phyloP scores from a whole-genome alignment of 2,113 vertebrate species.

The Tringa solitaria region DNA sequence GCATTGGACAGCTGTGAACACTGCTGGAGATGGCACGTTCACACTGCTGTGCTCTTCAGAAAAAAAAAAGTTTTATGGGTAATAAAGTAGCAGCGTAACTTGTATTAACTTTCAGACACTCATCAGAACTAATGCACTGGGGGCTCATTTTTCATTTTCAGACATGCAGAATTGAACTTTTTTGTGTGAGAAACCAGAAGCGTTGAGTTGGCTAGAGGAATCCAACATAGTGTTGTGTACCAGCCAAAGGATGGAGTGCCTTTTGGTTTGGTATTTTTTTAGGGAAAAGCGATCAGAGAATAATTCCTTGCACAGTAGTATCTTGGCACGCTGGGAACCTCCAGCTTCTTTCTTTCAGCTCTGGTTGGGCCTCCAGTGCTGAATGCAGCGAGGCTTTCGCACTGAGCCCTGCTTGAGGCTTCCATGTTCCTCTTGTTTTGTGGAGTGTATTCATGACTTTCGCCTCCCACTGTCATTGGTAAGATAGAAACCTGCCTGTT shows the following conservation, averaged over 20 bases:
- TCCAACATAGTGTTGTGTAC: not conserved
- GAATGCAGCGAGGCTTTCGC: rapidly evolving
- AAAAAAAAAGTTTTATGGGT: not conserved
- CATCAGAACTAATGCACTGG: not conserved
- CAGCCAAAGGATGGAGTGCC: not conserved
- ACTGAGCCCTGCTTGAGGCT: not conserved
- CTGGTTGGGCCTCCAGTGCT: not conserved
- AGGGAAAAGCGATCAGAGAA: not conserved
- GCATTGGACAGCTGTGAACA: rapidly evolving
- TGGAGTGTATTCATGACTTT: not conserved
- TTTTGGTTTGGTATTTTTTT: not conserved
- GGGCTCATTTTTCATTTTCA: not conserved
- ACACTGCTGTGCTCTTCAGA: not conserved
- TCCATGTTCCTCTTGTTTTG: not conserved
- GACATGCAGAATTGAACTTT: not conserved
- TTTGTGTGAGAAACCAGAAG: not conserved
- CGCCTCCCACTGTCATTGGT: not conserved
- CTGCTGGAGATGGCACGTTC: not conserved
- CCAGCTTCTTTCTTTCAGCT: not conserved
- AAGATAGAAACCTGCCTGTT: not conserved
- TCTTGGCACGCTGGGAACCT: not conserved
- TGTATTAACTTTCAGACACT: not conserved
- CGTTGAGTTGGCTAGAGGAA: not conserved
- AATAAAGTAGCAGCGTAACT: not conserved
- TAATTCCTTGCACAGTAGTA: not conserved